phyloP scores from a whole-genome alignment of 2,113 vertebrate genomes.

The Triplophysa dalaica region DNA sequence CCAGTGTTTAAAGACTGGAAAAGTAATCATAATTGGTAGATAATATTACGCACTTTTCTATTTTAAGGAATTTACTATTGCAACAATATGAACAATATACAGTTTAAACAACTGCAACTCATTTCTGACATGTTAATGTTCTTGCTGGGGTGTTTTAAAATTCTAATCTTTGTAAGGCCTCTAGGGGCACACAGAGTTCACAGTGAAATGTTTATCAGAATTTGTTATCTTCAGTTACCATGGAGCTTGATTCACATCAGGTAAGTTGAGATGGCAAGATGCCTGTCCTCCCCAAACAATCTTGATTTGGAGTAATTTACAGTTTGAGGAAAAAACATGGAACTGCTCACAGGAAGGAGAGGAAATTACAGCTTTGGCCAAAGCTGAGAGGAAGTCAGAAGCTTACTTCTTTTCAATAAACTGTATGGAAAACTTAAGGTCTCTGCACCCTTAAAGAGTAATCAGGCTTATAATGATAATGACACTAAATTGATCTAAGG shows the following conservation, averaged over 20 bases:
- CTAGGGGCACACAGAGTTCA: slow-evolving; percentile 18
- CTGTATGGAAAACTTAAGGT: no score
- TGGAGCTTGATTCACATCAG: slow-evolving; percentile 1
- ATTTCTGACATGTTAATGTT: neutral
- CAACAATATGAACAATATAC: neutral
- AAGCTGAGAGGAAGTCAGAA: neutral
- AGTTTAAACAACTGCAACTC: neutral
- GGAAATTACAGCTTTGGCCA: neutral
- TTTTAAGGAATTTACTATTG: neutral
- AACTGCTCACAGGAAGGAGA: neutral
- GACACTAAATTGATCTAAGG: no score
- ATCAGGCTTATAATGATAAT: neutral
- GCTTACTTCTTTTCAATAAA: neutral
- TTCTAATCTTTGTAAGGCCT: neutral
- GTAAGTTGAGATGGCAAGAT: neutral
- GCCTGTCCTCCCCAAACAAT: slow-evolving; percentile 4
- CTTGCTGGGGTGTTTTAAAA: neutral
- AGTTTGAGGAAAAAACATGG: neutral
- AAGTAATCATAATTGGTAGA: neutral
- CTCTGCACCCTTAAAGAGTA: neutral
- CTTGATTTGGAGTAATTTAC: slow-evolving; percentile 6
- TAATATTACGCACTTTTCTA: neutral
- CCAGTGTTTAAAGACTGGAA: neutral
- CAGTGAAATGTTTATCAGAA: neutral
- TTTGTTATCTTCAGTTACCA: slow-evolving; percentile 9